Percentiles rank a stretch among this genome's conserved stretches.
Evolutionary conservation across 2,888 invertebrate species (phyloP).

Genomic region (Acronicta aceris): DNA sequence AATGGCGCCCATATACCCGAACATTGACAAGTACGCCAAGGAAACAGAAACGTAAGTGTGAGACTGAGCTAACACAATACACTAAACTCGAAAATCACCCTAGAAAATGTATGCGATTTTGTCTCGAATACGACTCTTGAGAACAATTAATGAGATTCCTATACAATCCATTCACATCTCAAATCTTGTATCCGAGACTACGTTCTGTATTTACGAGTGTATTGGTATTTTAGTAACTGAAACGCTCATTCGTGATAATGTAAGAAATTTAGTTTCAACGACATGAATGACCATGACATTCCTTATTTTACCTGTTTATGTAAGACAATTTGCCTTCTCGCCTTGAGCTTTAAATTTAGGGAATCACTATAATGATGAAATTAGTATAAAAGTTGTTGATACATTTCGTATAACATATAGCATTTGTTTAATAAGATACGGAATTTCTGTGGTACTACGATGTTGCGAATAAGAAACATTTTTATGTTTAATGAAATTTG

Average conservation of each 20-base stretch:
- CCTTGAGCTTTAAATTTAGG: slow-evolving; percentile 60
- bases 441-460: slow-evolving; percentile 47
- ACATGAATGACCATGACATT: slow-evolving; percentile 64
- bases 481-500: slow-evolving; percentile 37
- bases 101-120: slow-evolving; percentile 23
- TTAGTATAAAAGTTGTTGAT: slow-evolving; percentile 54
- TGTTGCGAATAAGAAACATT: slow-evolving; percentile 47
- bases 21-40: slow-evolving; percentile 93
- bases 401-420: slow-evolving; percentile 39
- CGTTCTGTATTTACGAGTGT: slow-evolving; percentile 35
- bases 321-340: slow-evolving; percentile 57
- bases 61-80: slow-evolving; percentile 54
- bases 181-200: slow-evolving; percentile 50
- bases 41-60: slow-evolving; percentile 94
- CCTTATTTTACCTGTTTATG: slow-evolving; percentile 61
- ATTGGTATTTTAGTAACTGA: slow-evolving; percentile 47
- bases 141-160: slow-evolving; percentile 44
- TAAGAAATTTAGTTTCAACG: slow-evolving; percentile 59
- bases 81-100: slow-evolving; percentile 37
- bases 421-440: slow-evolving; percentile 45
- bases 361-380: slow-evolving; percentile 40
- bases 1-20: slow-evolving; percentile 95
- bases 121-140: slow-evolving; percentile 51
- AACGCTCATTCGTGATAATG: slow-evolving; percentile 57
- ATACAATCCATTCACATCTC: slow-evolving; percentile 45